Percentiles rank a stretch among this genome's conserved stretches.
phyloP scores from a whole-genome alignment of 2,113 vertebrate genomes.

The Agapornis roseicollis region DNA sequence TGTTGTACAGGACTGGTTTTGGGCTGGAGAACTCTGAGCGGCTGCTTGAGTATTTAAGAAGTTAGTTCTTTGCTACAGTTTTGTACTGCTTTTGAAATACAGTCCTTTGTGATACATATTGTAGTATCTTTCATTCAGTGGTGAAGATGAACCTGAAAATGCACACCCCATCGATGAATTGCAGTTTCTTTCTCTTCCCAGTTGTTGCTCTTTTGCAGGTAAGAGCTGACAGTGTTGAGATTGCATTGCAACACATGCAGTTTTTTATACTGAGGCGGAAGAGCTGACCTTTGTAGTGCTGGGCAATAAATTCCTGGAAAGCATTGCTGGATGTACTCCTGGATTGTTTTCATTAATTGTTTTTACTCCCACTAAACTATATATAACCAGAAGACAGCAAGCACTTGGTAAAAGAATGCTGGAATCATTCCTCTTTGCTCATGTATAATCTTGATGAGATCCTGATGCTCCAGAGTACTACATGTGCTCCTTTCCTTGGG shows the following conservation, averaged over 20 bases:
- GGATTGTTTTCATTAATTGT: background rate
- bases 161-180: no score
- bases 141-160: background rate
- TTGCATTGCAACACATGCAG: background rate
- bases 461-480: background rate
- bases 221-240: background rate
- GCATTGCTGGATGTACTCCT: background rate
- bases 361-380: conserved; percentile 9
- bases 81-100: background rate
- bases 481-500: background rate
- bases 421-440: background rate
- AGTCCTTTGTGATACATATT: no score
- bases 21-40: background rate
- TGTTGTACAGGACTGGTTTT: no score
- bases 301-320: background rate
- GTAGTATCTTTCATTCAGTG: background rate
- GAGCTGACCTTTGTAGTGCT: background rate
- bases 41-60: background rate
- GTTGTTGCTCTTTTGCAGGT: background rate
- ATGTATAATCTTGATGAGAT: background rate
- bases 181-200: background rate
- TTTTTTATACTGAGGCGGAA: background rate
- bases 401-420: background rate
- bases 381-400: background rate
- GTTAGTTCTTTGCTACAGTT: background rate